Conservation (phyloP, 1,140 invertebrate species). For the Calosoma granatense region DNA sequence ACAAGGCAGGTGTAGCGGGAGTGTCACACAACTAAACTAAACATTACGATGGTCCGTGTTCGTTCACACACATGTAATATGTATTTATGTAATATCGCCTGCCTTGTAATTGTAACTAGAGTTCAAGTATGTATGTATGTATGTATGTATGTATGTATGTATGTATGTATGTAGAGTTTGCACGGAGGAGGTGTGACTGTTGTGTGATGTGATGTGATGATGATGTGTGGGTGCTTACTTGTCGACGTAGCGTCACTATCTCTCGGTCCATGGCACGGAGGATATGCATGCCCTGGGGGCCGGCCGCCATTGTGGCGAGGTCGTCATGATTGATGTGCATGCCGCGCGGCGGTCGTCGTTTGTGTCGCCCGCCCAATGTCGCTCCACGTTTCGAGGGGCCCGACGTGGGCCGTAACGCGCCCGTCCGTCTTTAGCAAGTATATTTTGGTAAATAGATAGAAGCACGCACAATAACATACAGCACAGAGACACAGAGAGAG, state of each 20-base stretch:
- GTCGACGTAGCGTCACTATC: constrained; percentile 85
- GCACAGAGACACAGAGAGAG: neutral
- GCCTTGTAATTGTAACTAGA: no score
- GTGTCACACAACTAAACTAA: no score
- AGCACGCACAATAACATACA: constrained; percentile 2
- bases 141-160: no score
- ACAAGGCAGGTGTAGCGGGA: no score
- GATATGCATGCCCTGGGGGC: constrained; percentile 53
- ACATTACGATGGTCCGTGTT: no score
- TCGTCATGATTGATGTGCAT: constrained; percentile 97
- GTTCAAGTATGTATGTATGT: no score
- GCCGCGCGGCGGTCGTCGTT: constrained; percentile 85
- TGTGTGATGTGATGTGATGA: no score
- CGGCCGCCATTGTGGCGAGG: constrained; percentile 73
- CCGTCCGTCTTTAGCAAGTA: constrained; percentile 70
- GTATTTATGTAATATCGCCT: no score
- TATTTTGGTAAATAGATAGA: constrained; percentile 16
- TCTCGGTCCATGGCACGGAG: constrained; percentile 87
- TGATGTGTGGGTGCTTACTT: no score
- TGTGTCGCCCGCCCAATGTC: constrained; percentile 63
- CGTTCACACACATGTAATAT: no score
- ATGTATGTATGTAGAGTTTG: no score
- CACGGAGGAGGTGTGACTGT: no score
- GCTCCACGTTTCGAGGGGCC: constrained; percentile 41
- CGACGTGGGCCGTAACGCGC: constrained; percentile 60